Evolutionary conservation across 1,140 invertebrate genomes (phyloP).

Genomic region (Brachionus calyciflorus): DNA sequence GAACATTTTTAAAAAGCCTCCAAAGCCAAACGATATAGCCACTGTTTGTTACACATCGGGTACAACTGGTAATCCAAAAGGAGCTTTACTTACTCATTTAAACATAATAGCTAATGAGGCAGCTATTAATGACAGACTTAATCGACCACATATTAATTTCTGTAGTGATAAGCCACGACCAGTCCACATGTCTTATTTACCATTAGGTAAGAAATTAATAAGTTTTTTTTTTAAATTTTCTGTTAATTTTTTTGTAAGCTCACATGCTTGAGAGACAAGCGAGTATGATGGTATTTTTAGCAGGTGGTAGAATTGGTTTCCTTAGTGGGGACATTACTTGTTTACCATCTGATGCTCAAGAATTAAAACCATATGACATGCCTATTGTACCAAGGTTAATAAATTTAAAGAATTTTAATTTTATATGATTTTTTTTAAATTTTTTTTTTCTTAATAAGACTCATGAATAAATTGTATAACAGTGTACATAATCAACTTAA

Average conservation of each 20-base stretch:
- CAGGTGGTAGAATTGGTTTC: conserved; percentile 72
- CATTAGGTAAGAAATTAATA: neutral
- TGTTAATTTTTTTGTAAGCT: neutral
- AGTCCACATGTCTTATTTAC: conserved; percentile 42
- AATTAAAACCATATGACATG: conserved; percentile 86
- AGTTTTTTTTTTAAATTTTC: neutral
- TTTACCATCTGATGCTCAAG: conserved; percentile 84
- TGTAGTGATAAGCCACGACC: neutral
- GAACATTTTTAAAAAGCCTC: too few species aligned
- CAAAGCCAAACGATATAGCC: conserved; percentile 73
- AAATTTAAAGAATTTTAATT: too few species aligned
- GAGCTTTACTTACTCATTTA: conserved; percentile 90
- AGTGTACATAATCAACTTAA: conserved; percentile 27
- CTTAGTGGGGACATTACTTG: conserved; percentile 84
- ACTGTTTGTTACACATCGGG: conserved; percentile 95
- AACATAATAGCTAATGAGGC: conserved; percentile 66
- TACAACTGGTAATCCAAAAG: conserved; percentile 90
- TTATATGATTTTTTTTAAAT: neutral
- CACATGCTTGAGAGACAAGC: conserved; percentile 28
- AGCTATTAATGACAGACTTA: conserved; percentile 17
- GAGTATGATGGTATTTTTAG: conserved; percentile 27
- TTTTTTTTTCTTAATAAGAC: conserved; percentile 56
- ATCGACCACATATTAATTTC: conserved; percentile 32
- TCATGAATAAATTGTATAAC: conserved; percentile 76
- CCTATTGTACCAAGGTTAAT: conserved; percentile 76